Conservation (phyloP, 2,113 vertebrate genomes). For the Hyperopisus bebe region DNA sequence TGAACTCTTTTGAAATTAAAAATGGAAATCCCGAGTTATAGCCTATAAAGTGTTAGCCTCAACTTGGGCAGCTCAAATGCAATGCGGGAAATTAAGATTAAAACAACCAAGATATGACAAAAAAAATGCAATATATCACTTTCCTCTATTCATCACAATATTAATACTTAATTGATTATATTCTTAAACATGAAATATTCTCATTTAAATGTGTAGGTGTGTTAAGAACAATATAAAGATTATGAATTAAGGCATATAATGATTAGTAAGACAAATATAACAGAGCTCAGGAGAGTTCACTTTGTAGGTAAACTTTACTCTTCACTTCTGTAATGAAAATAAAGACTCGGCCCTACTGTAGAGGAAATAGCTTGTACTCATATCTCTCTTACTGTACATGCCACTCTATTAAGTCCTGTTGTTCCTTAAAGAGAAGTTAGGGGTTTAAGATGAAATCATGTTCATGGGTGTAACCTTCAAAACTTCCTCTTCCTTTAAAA, state of each 20-base stretch:
- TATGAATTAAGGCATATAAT: background rate
- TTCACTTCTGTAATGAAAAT: too few species aligned
- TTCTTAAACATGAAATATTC: background rate
- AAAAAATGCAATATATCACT: background rate
- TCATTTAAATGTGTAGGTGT: background rate
- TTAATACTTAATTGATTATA: background rate
- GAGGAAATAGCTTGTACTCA: background rate
- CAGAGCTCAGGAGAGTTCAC: background rate
- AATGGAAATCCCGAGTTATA: too few species aligned
- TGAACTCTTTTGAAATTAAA: too few species aligned
- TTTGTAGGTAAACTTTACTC: background rate
- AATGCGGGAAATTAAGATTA: too few species aligned
- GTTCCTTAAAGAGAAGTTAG: background rate
- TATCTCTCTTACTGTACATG: background rate
- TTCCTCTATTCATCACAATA: background rate
- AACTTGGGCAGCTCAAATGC: too few species aligned
- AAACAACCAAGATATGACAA: background rate
- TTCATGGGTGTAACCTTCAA: background rate
- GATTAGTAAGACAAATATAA: background rate
- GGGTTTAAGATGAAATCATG: background rate
- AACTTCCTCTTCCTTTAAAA: background rate
- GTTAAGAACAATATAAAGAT: background rate
- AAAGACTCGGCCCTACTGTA: background rate
- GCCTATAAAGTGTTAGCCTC: too few species aligned
- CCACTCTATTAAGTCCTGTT: background rate